Percentiles rank a stretch among this genome's conserved stretches.
Conservation (phyloP, 2,797 vertebrate genomes). For the Schizothorax lantsangensis region DNA sequence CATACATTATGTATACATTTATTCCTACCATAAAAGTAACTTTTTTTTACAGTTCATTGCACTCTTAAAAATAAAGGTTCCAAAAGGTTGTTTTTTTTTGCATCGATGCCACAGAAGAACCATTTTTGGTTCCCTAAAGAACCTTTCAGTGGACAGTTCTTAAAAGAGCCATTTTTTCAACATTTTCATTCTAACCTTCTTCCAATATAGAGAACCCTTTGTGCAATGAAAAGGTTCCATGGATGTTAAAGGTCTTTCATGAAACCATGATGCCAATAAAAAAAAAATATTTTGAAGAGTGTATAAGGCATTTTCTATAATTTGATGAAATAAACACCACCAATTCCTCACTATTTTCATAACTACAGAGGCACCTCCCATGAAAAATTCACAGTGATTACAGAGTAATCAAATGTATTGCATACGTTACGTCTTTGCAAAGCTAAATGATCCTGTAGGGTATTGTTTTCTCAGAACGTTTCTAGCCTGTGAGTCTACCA, state of each 20-base stretch:
- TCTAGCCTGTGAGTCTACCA: not conserved
- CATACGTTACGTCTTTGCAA: not conserved
- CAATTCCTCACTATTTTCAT: not conserved
- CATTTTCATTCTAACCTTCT: no score
- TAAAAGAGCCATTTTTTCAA: no score
- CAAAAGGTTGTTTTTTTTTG: no score
- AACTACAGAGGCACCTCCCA: not conserved
- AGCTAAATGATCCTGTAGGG: conserved; percentile 26
- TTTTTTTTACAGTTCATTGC: not conserved
- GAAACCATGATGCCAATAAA: not conserved
- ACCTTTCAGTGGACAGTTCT: no score
- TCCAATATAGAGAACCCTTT: no score
- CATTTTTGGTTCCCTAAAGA: no score
- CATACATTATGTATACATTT: not conserved
- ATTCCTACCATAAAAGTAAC: not conserved
- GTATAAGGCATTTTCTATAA: no score
- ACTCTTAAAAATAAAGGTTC: no score
- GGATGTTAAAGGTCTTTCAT: not conserved
- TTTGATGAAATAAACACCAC: not conserved
- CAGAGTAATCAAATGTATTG: not conserved
- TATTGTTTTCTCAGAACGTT: conserved; percentile 36
- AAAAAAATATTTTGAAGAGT: not conserved
- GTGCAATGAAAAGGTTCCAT: no score
- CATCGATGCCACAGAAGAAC: no score
- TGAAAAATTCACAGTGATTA: not conserved